phyloP scores from a whole-genome alignment of 2,888 invertebrate species.

The Dasysyrphus albostriatus region DNA sequence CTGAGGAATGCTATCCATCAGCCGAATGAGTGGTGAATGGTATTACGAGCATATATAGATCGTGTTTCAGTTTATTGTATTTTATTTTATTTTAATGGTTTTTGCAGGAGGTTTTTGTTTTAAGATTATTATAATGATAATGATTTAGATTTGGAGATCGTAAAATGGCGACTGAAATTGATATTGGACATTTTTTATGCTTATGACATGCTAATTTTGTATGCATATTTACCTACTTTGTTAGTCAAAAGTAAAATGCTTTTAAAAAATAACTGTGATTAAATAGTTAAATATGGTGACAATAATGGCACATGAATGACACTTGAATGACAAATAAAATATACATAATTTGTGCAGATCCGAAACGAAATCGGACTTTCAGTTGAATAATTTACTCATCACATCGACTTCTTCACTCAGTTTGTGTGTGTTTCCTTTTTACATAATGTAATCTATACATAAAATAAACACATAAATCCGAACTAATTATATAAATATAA shows the following conservation, averaged over 20 bases:
- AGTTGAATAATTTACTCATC: no score
- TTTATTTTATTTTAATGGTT: slow-evolving; percentile 48
- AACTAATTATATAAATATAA: no score
- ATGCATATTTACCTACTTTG: neutral
- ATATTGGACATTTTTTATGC: slow-evolving; percentile 27
- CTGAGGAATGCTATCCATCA: slow-evolving; percentile 67
- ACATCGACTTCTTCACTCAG: no score
- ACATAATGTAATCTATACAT: no score
- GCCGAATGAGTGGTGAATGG: slow-evolving; percentile 21
- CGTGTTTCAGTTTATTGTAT: slow-evolving; percentile 25
- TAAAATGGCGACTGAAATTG: slow-evolving; percentile 25
- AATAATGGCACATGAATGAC: neutral
- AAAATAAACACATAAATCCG: no score
- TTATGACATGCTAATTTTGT: slow-evolving; percentile 28
- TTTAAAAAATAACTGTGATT: slow-evolving; percentile 1
- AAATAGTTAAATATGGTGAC: slow-evolving; percentile 19
- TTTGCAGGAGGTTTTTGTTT: slow-evolving; percentile 15
- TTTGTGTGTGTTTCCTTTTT: no score
- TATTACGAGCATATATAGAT: slow-evolving; percentile 36
- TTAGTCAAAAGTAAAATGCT: slow-evolving; percentile 24
- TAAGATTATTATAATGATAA: slow-evolving; percentile 1
- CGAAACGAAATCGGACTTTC: no score
- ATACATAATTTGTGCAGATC: no score
- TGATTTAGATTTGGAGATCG: neutral
- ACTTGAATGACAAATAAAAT: neutral